Conservation (phyloP, 2,888 invertebrate genomes). For the Villa cingulata region DNA sequence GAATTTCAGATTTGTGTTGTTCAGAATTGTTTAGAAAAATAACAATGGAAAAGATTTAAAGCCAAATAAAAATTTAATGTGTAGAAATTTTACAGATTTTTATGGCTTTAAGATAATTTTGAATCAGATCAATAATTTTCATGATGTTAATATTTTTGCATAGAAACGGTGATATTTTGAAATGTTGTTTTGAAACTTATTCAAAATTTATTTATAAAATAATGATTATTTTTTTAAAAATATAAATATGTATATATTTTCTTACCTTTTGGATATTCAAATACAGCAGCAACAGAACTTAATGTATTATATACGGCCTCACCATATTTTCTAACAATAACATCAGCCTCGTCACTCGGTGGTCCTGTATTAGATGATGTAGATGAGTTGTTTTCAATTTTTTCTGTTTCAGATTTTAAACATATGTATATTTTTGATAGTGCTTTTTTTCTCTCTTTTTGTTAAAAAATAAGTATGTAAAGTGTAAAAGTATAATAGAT, state of each 20-base stretch:
- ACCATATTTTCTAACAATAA: slow-evolving; percentile 48
- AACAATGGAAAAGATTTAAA: no score
- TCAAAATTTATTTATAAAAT: no score
- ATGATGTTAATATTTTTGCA: no score
- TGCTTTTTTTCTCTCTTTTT: neutral
- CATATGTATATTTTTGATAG: neutral
- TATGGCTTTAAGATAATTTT: no score
- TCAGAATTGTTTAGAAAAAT: no score
- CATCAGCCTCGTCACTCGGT: slow-evolving; percentile 37
- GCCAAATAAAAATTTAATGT: no score
- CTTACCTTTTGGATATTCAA: slow-evolving; percentile 58
- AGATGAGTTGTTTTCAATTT: slow-evolving; percentile 10
- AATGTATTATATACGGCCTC: slow-evolving; percentile 61
- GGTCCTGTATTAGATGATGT: slow-evolving; percentile 22
- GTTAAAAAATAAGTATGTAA: neutral
- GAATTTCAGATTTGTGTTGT: no score
- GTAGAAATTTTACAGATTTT: no score
- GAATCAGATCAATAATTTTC: no score
- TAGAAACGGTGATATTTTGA: no score
- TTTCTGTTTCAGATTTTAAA: slow-evolving; percentile 5
- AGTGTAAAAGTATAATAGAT: neutral
- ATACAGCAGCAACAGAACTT: slow-evolving; percentile 52
- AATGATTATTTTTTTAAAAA: no score
- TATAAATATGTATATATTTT: neutral
- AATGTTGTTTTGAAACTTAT: no score